Evolutionary conservation across 2,113 vertebrate genomes (phyloP).

Genomic region (Dromas ardeola): DNA sequence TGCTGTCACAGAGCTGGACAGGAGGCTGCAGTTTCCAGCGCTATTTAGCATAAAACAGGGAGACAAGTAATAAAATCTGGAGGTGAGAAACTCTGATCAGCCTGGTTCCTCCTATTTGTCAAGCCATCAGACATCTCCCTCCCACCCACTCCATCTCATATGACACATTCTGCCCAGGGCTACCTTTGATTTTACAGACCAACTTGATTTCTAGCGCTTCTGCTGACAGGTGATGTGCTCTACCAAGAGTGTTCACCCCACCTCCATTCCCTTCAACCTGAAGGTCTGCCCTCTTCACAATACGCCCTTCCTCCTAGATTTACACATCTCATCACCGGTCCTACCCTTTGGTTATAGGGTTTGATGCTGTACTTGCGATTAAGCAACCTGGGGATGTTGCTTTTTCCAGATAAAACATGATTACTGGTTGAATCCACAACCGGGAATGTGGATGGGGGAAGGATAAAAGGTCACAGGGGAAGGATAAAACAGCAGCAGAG

Average conservation of each 20-base stretch:
- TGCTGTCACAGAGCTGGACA: background rate
- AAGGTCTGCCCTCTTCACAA: background rate
- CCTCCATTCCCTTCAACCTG: background rate
- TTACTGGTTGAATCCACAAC: background rate
- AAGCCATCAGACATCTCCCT: background rate
- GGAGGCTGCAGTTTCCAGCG: background rate
- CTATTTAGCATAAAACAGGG: background rate
- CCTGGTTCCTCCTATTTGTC: background rate
- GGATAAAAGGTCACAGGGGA: background rate
- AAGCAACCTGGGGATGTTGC: background rate
- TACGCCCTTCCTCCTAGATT: background rate
- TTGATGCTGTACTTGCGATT: background rate
- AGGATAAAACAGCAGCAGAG: background rate
- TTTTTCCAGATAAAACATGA: background rate
- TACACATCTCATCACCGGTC: fast-evolving
- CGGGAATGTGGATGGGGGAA: background rate
- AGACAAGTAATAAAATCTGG: background rate
- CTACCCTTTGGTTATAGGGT: background rate
- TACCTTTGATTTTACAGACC: background rate
- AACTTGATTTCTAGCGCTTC: background rate
- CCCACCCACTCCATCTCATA: background rate
- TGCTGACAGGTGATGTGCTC: background rate
- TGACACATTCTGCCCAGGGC: background rate
- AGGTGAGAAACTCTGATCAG: background rate
- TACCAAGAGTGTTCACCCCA: background rate